Base-by-base conservation (phyloP, 2,797 vertebrate genomes). In the Cossypha heuglini region DNA sequence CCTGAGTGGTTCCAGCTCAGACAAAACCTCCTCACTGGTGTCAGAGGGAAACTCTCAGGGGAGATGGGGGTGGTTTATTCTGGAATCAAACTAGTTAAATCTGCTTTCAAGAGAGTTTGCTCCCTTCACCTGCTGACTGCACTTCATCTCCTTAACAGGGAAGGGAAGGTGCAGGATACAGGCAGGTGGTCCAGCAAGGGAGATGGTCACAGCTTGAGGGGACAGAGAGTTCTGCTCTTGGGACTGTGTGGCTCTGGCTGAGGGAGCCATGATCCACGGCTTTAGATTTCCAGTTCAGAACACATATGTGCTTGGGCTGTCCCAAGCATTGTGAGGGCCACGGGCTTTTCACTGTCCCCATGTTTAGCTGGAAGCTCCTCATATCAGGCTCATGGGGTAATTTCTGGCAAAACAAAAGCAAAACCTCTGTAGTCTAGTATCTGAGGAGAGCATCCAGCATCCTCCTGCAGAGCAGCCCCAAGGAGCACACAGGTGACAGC, bases 291-390 rank as follows among this genome's bases (percentile, higher is more conserved):
- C 54, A 51, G 11, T 46, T 86, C 22, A 10, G 15, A 10, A 11
- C 24, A 2, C 8, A 9, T 12, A 33, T 67, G 20, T 69, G 29
- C 43, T 63, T 4, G 0, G 26, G 45, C 14, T 59, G n/a, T n/a
- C 31, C 49, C 3, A 4, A 12, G 33, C 31, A 37, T 14, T 0
- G 0, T 10, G 28, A 78, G 46, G 16, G 9, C 40, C 33, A 31
- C 1, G 5, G 31, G n/a, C 19, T 77, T 61, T 75, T 80, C 40
- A 8, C n/a, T 13, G 13, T 69, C 37, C 35, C 55, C 0, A 0
- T 20, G 43, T 74, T 86, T 33, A 75, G 18, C 45, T 43, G 38
- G 19, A 46, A 93, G 15, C 29, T 78, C 28, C 19, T 74, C 31
- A 15, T 5, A 5, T 37, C 49, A 35, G 25, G 10, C n/a, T 86